phyloP scores from a whole-genome alignment of 2,113 vertebrate genomes.

The Acanthisitta chloris region DNA sequence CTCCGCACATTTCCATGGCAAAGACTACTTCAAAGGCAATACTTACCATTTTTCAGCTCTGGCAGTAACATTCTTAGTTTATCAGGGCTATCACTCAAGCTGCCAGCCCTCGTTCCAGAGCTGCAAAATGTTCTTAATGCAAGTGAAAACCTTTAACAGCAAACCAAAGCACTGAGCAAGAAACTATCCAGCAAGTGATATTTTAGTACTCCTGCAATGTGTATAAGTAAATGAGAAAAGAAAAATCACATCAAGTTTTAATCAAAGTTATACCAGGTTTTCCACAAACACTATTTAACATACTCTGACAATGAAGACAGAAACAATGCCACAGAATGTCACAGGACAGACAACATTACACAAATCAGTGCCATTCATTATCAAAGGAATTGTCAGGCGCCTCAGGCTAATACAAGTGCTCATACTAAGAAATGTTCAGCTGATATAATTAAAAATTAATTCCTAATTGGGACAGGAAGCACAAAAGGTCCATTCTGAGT shows the following conservation, averaged over 20 bases:
- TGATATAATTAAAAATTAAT: constrained; percentile 63
- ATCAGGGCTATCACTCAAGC: constrained; percentile 42
- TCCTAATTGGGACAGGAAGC: constrained; percentile 53
- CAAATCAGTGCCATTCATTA: neutral
- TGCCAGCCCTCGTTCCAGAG: neutral
- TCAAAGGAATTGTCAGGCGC: neutral
- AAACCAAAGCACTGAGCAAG: neutral
- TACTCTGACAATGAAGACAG: neutral
- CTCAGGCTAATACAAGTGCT: neutral
- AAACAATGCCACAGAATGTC: neutral
- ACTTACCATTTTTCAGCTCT: neutral
- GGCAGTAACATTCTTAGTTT: constrained; percentile 49
- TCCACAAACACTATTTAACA: neutral
- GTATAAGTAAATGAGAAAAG: neutral
- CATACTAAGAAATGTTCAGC: neutral
- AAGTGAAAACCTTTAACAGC: neutral
- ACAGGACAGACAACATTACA: neutral
- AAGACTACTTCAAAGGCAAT: constrained; percentile 51
- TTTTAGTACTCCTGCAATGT: neutral
- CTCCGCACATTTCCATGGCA: neutral
- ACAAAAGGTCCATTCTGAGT: constrained; percentile 61
- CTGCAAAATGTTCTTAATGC: neutral
- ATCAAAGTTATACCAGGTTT: neutral
- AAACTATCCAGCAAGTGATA: neutral
- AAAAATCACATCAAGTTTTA: neutral